Percentiles rank a stretch among this genome's conserved stretches.
These are phyloP conservation scores for Glaucomys volans DNA, from an alignment of 2,113 vertebrate species.

Conservation along the genomic window DNA sequence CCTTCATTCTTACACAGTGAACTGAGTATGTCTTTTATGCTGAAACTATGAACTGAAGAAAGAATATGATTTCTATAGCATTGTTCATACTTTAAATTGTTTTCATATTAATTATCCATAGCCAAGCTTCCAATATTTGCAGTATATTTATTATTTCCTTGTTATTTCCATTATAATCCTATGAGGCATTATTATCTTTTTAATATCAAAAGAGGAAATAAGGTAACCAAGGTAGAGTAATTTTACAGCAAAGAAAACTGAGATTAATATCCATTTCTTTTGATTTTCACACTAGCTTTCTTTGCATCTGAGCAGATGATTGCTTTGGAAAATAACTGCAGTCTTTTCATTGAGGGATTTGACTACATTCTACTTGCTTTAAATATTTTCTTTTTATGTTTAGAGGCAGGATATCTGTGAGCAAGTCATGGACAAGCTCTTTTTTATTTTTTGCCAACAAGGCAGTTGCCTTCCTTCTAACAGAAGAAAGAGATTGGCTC, in stretches of 20 bases:
- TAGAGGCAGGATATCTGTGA: conserved; percentile 56
- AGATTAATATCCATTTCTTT: not conserved
- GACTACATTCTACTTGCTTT: conserved; percentile 57
- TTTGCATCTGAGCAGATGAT: conserved; percentile 17
- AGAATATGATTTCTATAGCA: conserved; percentile 56
- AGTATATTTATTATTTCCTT: conserved; percentile 12
- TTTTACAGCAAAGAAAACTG: not conserved
- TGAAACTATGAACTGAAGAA: conserved; percentile 77
- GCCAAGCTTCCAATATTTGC: not conserved
- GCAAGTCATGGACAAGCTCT: not conserved
- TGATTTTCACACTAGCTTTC: not conserved
- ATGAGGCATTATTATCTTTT: not conserved
- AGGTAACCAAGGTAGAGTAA: not conserved
- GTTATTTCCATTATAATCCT: not conserved
- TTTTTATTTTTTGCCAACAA: conserved; percentile 44
- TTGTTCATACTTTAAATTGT: not conserved
- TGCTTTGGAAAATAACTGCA: conserved; percentile 60
- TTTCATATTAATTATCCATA: not conserved
- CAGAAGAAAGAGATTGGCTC: conserved; percentile 8
- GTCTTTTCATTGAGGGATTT: conserved; percentile 59
- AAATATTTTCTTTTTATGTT: conserved; percentile 61
- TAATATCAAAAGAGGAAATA: not conserved
- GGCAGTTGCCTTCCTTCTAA: conserved; percentile 56
- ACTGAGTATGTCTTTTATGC: conserved; percentile 69
- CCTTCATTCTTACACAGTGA: conserved; percentile 62